Conservation (phyloP, 2,113 vertebrate species). For the Crotophaga sulcirostris region DNA sequence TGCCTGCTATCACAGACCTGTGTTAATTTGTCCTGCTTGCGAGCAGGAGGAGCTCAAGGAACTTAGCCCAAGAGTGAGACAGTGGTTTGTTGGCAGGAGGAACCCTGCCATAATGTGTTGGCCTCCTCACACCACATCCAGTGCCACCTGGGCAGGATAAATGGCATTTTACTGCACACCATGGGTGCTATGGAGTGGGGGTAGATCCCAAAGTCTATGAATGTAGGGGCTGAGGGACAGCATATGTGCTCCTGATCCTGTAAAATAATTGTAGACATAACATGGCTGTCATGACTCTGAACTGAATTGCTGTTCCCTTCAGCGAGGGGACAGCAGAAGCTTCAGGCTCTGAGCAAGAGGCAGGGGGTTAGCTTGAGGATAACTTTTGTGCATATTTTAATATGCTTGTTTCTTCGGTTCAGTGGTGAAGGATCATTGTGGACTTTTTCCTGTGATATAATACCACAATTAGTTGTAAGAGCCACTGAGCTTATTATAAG, state of each 20-base stretch:
- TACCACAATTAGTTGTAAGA: slow-evolving; percentile 9
- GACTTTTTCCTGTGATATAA: neutral
- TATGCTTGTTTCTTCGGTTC: neutral
- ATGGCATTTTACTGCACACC: neutral
- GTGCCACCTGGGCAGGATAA: neutral
- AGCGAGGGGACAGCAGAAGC: neutral
- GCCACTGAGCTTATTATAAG: neutral
- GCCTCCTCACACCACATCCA: neutral
- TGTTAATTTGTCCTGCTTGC: slow-evolving; percentile 73
- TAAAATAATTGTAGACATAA: neutral
- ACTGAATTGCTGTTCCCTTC: neutral
- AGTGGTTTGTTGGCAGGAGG: neutral
- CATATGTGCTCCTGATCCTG: neutral
- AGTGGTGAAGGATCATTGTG: neutral
- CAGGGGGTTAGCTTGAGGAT: neutral
- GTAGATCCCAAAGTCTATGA: neutral
- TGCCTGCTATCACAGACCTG: neutral
- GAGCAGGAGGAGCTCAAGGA: neutral
- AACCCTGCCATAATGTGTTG: neutral
- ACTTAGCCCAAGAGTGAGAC: neutral
- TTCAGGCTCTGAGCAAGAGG: neutral
- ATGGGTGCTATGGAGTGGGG: neutral
- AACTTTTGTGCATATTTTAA: neutral
- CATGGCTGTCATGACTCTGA: neutral
- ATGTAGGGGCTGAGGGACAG: neutral